phyloP scores from a whole-genome alignment of 2,888 invertebrate species.

The Argyresthia goedartella region DNA sequence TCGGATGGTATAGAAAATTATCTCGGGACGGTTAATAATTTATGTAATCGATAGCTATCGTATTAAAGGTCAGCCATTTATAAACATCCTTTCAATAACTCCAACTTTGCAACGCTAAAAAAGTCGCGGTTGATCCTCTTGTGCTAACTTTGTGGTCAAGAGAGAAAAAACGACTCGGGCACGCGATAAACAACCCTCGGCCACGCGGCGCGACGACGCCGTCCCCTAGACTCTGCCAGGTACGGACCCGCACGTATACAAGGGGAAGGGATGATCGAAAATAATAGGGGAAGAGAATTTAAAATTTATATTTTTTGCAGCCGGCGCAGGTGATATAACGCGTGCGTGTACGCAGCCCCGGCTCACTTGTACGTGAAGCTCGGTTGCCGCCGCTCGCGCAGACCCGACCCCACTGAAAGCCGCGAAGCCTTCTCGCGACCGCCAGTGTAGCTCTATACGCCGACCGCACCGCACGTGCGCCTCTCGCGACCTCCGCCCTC shows the following conservation, averaged over 20 bases:
- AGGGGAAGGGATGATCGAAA: conserved; percentile 71
- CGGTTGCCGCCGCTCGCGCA: conserved; percentile 42
- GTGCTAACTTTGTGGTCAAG: conserved; percentile 41
- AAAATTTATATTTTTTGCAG: conserved; percentile 70
- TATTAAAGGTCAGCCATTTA: not conserved
- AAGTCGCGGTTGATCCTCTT: not conserved
- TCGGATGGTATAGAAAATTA: conserved; percentile 21
- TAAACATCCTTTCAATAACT: not conserved
- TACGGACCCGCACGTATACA: conserved; percentile 60
- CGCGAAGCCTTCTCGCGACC: conserved; percentile 31
- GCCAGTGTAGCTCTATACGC: conserved; percentile 26
- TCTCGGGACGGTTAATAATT: conserved; percentile 10
- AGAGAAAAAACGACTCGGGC: conserved; percentile 59
- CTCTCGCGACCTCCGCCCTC: conserved; percentile 19
- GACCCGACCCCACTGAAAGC: conserved; percentile 30
- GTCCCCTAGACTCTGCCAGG: conserved; percentile 51
- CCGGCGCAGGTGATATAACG: conserved; percentile 71
- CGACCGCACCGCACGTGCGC: conserved; percentile 48
- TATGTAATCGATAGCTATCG: conserved; percentile 1
- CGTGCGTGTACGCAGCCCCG: conserved; percentile 63
- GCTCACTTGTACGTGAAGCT: conserved; percentile 63
- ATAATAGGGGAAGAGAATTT: conserved; percentile 71
- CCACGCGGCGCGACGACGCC: conserved; percentile 21
- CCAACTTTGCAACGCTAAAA: not conserved
- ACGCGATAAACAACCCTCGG: conserved; percentile 49